Evolutionary conservation across 1,140 invertebrate genomes (phyloP).

Genomic region (Diuraphis noxia): DNA sequence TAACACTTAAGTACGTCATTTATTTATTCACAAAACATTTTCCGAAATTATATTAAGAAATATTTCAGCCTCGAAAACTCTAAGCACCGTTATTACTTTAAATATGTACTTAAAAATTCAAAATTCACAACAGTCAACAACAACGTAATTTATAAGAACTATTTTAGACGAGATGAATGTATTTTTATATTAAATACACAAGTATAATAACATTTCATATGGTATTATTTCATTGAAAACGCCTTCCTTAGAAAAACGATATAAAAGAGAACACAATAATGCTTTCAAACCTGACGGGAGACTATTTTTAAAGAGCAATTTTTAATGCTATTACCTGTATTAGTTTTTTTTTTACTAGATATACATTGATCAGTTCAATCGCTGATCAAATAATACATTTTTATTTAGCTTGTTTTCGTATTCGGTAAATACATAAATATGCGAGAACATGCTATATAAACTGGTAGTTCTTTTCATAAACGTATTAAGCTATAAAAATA

Average conservation of each 20-base stretch:
- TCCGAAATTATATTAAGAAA: background rate
- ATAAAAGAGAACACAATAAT: background rate
- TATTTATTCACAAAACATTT: background rate
- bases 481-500: background rate
- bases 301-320: background rate
- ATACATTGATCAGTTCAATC: background rate
- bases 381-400: background rate
- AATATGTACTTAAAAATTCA: background rate
- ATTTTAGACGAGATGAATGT: background rate
- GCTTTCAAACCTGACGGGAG: background rate
- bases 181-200: background rate
- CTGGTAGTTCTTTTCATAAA: background rate
- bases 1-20: background rate
- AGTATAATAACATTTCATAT: background rate
- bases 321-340: background rate
- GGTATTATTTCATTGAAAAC: background rate
- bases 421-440: background rate
- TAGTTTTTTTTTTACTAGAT: background rate
- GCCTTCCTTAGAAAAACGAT: background rate
- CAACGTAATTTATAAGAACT: background rate
- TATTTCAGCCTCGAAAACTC: background rate
- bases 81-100: background rate
- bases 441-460: background rate
- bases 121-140: background rate
- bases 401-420: background rate